These are phyloP conservation scores for Blastomussa wellsi DNA, from an alignment of 92 coral and sea anemone species.

Conservation along the genomic window DNA sequence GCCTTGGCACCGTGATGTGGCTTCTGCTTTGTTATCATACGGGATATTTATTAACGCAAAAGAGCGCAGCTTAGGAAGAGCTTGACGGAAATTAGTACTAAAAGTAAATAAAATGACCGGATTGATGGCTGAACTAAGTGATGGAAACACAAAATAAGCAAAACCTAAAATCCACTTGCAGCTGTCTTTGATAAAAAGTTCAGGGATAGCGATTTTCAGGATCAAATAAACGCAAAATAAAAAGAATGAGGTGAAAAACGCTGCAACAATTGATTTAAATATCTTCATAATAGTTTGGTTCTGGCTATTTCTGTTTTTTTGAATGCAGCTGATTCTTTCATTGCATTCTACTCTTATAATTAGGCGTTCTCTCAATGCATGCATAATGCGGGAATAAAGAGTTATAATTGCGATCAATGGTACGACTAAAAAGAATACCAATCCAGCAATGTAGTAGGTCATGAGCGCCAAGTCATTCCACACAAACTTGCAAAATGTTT, in stretches of 20 bases:
- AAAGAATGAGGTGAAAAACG: not conserved
- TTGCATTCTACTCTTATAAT: not conserved
- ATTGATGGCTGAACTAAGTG: not conserved
- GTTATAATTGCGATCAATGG: not conserved
- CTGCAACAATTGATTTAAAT: constrained; percentile 5
- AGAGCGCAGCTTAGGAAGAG: not conserved
- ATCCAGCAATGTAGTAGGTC: not conserved
- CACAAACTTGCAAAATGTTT: constrained; percentile 12
- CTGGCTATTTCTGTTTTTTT: not conserved
- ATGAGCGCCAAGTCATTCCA: not conserved
- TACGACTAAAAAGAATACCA: not conserved
- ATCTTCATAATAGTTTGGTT: constrained; percentile 6
- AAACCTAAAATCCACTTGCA: constrained; percentile 5
- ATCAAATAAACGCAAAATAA: not conserved
- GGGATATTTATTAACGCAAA: not conserved
- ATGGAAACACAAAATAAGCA: not conserved
- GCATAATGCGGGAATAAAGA: not conserved
- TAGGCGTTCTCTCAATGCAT: not conserved
- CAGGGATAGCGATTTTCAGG: not conserved
- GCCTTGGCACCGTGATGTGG: too few relatives aligned
- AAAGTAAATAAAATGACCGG: constrained; percentile 4
- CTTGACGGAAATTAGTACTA: constrained; percentile 1
- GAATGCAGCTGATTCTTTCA: too few relatives aligned
- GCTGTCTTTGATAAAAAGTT: not conserved
- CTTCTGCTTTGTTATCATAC: too few relatives aligned